phyloP scores from a whole-genome alignment of 2,888 invertebrate species.

The Aporophyla lueneburgensis region DNA sequence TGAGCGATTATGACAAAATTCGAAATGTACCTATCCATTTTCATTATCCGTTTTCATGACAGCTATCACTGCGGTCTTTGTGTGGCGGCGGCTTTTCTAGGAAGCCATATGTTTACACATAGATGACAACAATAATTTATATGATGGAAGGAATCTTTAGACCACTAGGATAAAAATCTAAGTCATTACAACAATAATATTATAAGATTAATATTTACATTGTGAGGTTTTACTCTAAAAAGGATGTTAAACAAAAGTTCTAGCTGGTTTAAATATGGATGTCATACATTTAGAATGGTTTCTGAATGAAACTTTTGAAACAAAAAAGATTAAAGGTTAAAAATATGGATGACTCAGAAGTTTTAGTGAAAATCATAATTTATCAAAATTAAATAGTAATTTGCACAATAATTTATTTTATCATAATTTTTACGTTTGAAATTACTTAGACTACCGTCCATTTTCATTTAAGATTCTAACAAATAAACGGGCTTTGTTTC shows the following conservation, averaged over 20 bases:
- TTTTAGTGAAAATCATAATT: not conserved
- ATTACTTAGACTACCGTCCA: not conserved
- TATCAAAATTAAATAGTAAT: not conserved
- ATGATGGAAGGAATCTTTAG: slow-evolving; percentile 68
- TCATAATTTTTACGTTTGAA: not conserved
- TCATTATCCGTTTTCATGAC: not conserved
- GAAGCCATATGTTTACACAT: not conserved
- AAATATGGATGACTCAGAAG: not conserved
- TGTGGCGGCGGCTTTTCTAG: not conserved
- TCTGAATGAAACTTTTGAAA: not conserved
- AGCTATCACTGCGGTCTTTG: too few species aligned
- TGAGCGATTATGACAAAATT: too few species aligned
- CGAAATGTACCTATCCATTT: too few species aligned
- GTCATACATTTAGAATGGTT: slow-evolving; percentile 2
- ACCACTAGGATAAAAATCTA: slow-evolving; percentile 61
- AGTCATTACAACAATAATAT: slow-evolving; percentile 45
- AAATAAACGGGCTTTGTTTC: slow-evolving; percentile 10
- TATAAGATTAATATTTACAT: slow-evolving; percentile 30
- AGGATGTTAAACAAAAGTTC: slow-evolving; percentile 35
- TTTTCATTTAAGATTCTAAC: slow-evolving; percentile 9
- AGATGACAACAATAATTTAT: slow-evolving; percentile 15
- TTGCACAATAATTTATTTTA: not conserved
- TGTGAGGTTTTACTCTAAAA: slow-evolving; percentile 14
- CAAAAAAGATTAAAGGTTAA: not conserved
- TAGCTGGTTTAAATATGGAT: too few species aligned